Base-by-base conservation (phyloP, 92 coral and sea anemone species). In the Micromussa lordhowensis region DNA sequence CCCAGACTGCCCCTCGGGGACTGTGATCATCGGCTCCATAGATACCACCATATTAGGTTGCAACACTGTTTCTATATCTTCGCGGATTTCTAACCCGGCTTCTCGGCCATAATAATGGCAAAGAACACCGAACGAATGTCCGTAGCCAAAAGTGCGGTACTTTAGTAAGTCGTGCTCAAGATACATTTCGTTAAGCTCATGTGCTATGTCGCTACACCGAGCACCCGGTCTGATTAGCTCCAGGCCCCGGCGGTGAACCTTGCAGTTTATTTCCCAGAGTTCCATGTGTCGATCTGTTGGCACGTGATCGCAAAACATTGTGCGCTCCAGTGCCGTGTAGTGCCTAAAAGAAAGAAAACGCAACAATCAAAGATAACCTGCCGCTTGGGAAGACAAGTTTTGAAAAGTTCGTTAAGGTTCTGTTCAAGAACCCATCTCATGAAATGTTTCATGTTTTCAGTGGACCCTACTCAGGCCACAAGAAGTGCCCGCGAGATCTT, bases 101-200 rank as follows among this genome's bases (percentile, higher is more conserved):
- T 96, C 99, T 38, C 99, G 96, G 31, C 99, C 99, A 89, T 96
- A 96, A 63, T 96, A 96, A 86, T 96, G 99, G 69, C 89, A 86
- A 49, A 96, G 93, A 68, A 96, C 98, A 24, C 99, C 99, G 77
- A 96, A 94, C 0, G 99, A 94, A 87, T 96, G 99, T 0, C 99
- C 99, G 74, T 96, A 96, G 19, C 99, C 99, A 77, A 96, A 93
- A 4, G 97, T 94, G 24, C 98, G 97, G 40, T 96, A 93, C 79
- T 95, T 87, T 49, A 96, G 92, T 55, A 96, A 88, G 69, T 93
- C 92, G 82, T 93, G 92, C 59, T 94, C 87, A 0, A 91, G 88
- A 90, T 63, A 96, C 28, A 96, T 22, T 58, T 94, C 99, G 85
- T 96, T 96, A 76, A 96, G 89, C 82, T 96, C 99, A 21, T 90